Conservation (phyloP, 2,888 invertebrate species). For the Halictus ligatus region DNA sequence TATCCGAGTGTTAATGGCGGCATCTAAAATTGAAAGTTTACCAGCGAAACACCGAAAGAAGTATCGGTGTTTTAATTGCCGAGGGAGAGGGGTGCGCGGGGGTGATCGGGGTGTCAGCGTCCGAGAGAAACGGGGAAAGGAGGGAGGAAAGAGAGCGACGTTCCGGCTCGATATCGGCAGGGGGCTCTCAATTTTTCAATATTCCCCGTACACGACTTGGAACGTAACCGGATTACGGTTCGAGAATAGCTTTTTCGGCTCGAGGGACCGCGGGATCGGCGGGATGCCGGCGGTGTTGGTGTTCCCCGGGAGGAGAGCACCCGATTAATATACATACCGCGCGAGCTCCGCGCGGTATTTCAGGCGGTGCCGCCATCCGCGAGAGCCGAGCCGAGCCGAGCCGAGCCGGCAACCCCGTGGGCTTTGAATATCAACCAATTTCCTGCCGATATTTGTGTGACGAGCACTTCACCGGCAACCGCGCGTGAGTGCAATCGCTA, state of each 20-base stretch:
- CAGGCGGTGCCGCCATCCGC: slow-evolving; percentile 65
- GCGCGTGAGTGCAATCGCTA: slow-evolving; percentile 82
- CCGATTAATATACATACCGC: slow-evolving; percentile 79
- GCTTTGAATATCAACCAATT: slow-evolving; percentile 83
- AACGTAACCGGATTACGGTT: slow-evolving; percentile 77
- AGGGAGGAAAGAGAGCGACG: background rate
- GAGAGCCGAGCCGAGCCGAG: slow-evolving; percentile 55
- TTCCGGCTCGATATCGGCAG: slow-evolving; percentile 50
- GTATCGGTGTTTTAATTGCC: slow-evolving; percentile 27
- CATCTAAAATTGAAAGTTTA: background rate
- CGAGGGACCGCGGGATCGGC: slow-evolving; percentile 57
- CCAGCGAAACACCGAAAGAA: background rate
- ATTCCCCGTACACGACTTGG: slow-evolving; percentile 76
- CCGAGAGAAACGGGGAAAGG: background rate
- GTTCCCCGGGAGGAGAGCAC: slow-evolving; percentile 63
- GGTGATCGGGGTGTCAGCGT: background rate
- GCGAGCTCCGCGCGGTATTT: slow-evolving; percentile 72
- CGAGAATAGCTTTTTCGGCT: slow-evolving; percentile 79
- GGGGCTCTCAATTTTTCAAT: slow-evolving; percentile 77
- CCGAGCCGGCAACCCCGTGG: slow-evolving; percentile 73
- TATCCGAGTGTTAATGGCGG: background rate
- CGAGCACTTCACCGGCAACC: slow-evolving; percentile 77
- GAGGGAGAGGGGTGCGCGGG: background rate
- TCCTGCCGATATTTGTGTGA: slow-evolving; percentile 80
- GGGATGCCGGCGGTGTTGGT: slow-evolving; percentile 48